Evolutionary conservation across 2,888 invertebrate species (phyloP).

Genomic region (Notodonta ziczac): DNA sequence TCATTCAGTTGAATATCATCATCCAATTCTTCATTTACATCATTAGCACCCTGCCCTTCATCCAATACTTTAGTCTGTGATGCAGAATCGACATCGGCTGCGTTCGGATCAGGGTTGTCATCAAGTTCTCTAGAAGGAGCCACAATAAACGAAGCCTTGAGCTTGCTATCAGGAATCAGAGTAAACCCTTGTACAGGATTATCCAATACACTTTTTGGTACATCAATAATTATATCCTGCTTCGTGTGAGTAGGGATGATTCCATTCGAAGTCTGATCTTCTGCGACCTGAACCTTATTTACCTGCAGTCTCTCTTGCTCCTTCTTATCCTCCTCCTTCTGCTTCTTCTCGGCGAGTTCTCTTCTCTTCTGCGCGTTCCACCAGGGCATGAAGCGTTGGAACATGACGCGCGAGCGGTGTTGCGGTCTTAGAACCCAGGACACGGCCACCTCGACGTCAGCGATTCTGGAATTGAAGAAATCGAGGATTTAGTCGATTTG

Average conservation of each 20-base stretch:
- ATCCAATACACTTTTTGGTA: no score
- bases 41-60: no score
- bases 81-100: no score
- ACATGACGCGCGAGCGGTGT: slow-evolving; percentile 77
- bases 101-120: no score
- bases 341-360: slow-evolving; percentile 67
- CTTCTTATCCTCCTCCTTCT: slow-evolving; percentile 56
- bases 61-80: no score
- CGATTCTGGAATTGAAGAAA: slow-evolving; percentile 68
- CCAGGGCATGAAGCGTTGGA: slow-evolving; percentile 81
- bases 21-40: no score
- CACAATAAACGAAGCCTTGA: no score
- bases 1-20: no score
- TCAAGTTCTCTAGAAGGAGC: no score
- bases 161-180: no score
- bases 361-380: slow-evolving; percentile 71
- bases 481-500: no score
- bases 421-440: slow-evolving; percentile 80
- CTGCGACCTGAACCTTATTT: slow-evolving; percentile 17
- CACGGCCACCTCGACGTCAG: slow-evolving; percentile 75
- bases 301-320: slow-evolving; percentile 29
- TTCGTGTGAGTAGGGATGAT: background rate
- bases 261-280: background rate
- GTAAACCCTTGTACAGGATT: no score
- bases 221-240: background rate